Conservation (phyloP, 1,140 invertebrate genomes). For the Diploscapter pachys region DNA sequence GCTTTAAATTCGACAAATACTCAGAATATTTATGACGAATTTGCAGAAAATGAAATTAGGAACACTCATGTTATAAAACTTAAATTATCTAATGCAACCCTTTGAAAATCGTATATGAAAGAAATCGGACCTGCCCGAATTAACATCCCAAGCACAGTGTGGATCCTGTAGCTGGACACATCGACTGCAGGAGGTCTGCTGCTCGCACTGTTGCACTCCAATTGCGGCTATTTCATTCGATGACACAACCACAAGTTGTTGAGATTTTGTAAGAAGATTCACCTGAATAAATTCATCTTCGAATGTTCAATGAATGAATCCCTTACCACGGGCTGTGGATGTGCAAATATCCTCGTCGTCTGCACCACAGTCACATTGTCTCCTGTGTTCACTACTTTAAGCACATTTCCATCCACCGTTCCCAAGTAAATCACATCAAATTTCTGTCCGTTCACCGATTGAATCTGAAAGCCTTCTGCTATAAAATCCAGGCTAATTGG, state of each 20-base stretch:
- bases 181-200: conserved; percentile 66
- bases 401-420: conserved; percentile 68
- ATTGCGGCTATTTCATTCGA: conserved; percentile 80
- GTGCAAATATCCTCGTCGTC: conserved; percentile 62
- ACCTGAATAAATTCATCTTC: conserved; percentile 65
- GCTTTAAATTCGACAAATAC: too few species aligned
- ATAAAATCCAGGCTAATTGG: too few species aligned
- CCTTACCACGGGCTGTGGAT: conserved; percentile 66
- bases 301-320: conserved; percentile 75
- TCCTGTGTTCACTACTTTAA: conserved; percentile 37
- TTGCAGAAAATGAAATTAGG: conserved; percentile 10
- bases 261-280: conserved; percentile 60
- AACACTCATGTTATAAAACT: too few species aligned
- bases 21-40: too few species aligned
- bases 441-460: conserved; percentile 75
- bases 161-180: conserved; percentile 92
- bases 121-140: too few species aligned
- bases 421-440: conserved; percentile 91
- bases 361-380: conserved; percentile 63
- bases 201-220: conserved; percentile 76
- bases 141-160: conserved; percentile 83
- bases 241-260: conserved; percentile 77
- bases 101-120: too few species aligned
- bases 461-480: conserved; percentile 37
- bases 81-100: too few species aligned